Base-by-base conservation (phyloP, 2,888 invertebrate genomes). In the Eurois occulta region DNA sequence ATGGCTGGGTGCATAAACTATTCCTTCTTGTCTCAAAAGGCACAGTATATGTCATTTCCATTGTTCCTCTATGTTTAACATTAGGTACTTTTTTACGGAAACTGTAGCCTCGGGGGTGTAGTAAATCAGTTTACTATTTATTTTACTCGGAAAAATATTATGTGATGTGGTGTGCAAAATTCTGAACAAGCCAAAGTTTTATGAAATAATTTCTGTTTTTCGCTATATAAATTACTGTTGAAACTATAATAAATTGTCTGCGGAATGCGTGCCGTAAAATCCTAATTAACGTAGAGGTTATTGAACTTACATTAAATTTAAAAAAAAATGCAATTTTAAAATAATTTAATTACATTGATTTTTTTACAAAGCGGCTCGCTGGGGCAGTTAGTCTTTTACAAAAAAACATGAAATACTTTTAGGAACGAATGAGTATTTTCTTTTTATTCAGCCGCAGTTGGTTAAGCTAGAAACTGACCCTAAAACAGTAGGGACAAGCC, bases 71-170 rank as follows among this genome's bases (percentile, higher is more conserved):
- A 10, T 35, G 21, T 32, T 41, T n/a, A n/a, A 32, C 32, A 48
- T 79, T 35, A 2, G 18, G 32, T 32, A 60, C 32, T 4, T 60
- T 77, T 52, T 28, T 3, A 24, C 13, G 16, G 24, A 48, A 69
- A 48, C 2, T 35, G 10, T 28, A 38, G 24, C 46, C 80, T 41
- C 24, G 7, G 10, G 35, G 13, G 35, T 48, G 1, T 43, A 35
- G 1, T 80, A 32, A 62, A 72, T 62, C 41, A 24, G 28, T 67
- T 28, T 35, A 28, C 28, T 72, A 32, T 80, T 38, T 72, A 62
- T 60, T 35, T 24, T 28, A 18, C 32, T 35, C 38, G 38, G 7
- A 1, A 28, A 24, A 48, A 70, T 46, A 58, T 43, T 24, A 60
- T 41, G 48, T 21, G 38, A n/a, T 24, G 18, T 8, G 1, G 32